Conservation (phyloP, 2,113 vertebrate genomes). For the Nesoenas mayeri region DNA sequence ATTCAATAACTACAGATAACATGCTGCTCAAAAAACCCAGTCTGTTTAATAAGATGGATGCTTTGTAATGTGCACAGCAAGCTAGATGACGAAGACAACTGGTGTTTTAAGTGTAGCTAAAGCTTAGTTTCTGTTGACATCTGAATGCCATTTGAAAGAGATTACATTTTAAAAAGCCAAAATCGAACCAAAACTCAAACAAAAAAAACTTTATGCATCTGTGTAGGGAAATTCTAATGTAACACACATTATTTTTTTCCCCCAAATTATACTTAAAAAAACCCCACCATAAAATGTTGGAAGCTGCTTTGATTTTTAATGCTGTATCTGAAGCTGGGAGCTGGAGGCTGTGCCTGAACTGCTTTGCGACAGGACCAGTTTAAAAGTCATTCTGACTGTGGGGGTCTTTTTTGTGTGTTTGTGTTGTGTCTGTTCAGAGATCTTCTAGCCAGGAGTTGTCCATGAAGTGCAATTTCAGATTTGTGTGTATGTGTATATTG, state of each 20-base stretch:
- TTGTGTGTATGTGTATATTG: not conserved
- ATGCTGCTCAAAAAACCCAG: not conserved
- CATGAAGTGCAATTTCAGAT: not conserved
- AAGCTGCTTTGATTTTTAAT: not conserved
- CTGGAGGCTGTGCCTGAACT: not conserved
- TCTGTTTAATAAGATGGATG: not conserved
- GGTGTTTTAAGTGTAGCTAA: not conserved
- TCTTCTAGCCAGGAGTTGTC: not conserved
- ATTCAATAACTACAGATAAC: constrained; percentile 39
- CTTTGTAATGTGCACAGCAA: not conserved
- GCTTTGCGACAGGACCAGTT: not conserved
- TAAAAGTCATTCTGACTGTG: not conserved
- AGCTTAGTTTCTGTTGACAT: not conserved
- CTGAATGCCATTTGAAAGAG: not conserved
- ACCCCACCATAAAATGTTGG: not conserved
- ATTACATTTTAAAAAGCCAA: not conserved
- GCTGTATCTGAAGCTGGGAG: not conserved
- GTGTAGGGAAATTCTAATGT: not conserved
- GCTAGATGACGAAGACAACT: not conserved
- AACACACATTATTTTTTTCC: not conserved
- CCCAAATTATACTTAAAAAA: not conserved
- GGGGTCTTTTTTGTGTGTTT: rapidly evolving
- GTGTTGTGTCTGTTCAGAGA: not conserved
- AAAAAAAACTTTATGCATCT: rapidly evolving
- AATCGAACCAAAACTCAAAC: not conserved